Evolutionary conservation across 2,888 invertebrate genomes (phyloP).

Genomic region (Tetanocera ferruginea): DNA sequence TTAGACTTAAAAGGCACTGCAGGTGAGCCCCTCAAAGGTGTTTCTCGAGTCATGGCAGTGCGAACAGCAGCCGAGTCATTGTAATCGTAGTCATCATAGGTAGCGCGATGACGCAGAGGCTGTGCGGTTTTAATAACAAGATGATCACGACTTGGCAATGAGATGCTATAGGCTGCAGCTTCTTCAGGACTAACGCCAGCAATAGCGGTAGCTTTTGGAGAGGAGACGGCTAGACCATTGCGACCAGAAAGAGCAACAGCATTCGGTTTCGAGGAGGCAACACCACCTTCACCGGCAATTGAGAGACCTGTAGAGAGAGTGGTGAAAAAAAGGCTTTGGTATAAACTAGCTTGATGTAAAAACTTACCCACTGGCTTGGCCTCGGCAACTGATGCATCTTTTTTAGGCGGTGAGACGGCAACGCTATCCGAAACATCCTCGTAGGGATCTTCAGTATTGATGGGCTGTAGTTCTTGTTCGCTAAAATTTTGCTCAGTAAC

Average conservation of each 20-base stretch:
- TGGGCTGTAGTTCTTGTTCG: constrained; percentile 63
- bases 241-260: constrained; percentile 80
- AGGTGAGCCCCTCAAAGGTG: constrained; percentile 36
- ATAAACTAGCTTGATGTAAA: background rate
- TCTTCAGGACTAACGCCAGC: constrained; percentile 75
- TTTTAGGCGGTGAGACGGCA: constrained; percentile 72
- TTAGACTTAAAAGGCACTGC: constrained; percentile 27
- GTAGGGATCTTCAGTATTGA: constrained; percentile 62
- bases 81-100: constrained; percentile 58
- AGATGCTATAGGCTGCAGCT: constrained; percentile 65
- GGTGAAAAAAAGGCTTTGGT: no score
- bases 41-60: constrained; percentile 50
- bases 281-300: constrained; percentile 76
- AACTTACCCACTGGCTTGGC: constrained; percentile 79
- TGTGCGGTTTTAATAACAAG: constrained; percentile 59
- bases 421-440: constrained; percentile 68
- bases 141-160: constrained; percentile 63
- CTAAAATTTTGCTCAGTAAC: constrained; percentile 60
- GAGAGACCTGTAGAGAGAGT: constrained; percentile 73
- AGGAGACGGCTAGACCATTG: constrained; percentile 78
- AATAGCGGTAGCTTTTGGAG: constrained; percentile 81
- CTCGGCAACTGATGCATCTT: constrained; percentile 79
- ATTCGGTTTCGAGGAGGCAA: constrained; percentile 80
- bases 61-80: constrained; percentile 45
- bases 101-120: background rate